Percentiles rank a stretch among this genome's conserved stretches.
Evolutionary conservation across 2,888 invertebrate genomes (phyloP).

Genomic region (Busseola fusca): DNA sequence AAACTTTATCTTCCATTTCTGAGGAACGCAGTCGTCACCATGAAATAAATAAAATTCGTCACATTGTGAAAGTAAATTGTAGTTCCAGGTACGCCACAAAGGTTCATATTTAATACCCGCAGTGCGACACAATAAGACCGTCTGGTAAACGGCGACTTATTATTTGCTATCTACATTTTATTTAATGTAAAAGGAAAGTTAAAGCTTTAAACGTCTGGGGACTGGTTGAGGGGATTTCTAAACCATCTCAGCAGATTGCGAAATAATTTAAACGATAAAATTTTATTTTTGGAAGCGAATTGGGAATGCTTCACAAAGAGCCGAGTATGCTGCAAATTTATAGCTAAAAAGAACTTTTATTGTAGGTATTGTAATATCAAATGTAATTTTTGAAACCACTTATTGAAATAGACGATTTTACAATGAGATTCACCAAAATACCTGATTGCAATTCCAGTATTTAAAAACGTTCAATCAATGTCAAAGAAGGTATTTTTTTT

Average conservation of each 20-base stretch:
- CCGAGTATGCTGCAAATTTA: neutral
- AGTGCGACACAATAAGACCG: slow-evolving; percentile 42
- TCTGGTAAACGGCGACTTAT: slow-evolving; percentile 24
- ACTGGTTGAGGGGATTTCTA: slow-evolving; percentile 4
- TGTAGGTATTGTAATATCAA: slow-evolving; percentile 1
- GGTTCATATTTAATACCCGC: slow-evolving; percentile 51
- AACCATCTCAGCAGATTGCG: neutral
- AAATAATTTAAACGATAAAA: neutral
- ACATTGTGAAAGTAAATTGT: slow-evolving; percentile 28
- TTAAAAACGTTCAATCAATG: neutral
- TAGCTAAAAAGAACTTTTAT: slow-evolving; percentile 8
- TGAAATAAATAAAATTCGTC: slow-evolving; percentile 30
- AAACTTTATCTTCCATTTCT: slow-evolving; percentile 13
- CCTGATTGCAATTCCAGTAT: neutral
- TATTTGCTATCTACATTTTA: slow-evolving; percentile 35
- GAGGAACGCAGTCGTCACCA: slow-evolving; percentile 12
- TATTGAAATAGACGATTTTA: neutral
- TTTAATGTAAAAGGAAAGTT: slow-evolving; percentile 15
- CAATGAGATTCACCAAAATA: neutral
- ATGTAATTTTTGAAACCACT: neutral
- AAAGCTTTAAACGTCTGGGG: neutral
- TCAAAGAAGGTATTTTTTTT: neutral
- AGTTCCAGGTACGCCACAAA: slow-evolving; percentile 45
- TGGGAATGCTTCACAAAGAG: neutral
- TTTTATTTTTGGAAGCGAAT: slow-evolving; percentile 3